These are phyloP conservation scores for Gallinago media DNA, from an alignment of 2,113 vertebrate genomes.

Conservation along the genomic window DNA sequence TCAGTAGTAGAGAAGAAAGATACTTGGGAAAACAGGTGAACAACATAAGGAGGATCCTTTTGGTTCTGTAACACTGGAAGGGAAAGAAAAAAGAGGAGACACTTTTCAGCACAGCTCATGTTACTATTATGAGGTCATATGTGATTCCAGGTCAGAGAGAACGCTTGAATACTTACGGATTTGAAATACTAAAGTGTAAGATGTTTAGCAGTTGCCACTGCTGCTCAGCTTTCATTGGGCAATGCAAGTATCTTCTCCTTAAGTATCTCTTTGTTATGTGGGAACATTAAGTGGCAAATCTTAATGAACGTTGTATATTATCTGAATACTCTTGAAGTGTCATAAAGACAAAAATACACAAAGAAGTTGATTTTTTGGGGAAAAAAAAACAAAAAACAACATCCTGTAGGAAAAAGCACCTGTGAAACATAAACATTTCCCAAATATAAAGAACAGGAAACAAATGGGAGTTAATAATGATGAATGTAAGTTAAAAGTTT, in stretches of 20 bases:
- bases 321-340: background rate
- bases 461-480: background rate
- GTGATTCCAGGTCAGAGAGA: background rate
- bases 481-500: background rate
- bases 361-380: accelerated
- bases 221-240: background rate
- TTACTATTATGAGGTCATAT: background rate
- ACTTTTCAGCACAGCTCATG: background rate
- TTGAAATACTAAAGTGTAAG: background rate
- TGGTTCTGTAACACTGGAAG: background rate
- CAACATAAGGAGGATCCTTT: background rate
- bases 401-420: background rate
- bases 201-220: background rate
- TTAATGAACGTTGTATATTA: background rate
- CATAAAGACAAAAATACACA: background rate
- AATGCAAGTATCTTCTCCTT: background rate
- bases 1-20: background rate
- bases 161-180: background rate
- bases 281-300: background rate
- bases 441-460: background rate
- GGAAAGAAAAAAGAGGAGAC: background rate
- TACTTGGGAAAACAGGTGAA: background rate
- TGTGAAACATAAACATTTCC: background rate
- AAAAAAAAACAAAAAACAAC: background rate
- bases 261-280: background rate